Base-by-base conservation (phyloP, 1,140 invertebrate genomes). In the Olivierus martensii region DNA sequence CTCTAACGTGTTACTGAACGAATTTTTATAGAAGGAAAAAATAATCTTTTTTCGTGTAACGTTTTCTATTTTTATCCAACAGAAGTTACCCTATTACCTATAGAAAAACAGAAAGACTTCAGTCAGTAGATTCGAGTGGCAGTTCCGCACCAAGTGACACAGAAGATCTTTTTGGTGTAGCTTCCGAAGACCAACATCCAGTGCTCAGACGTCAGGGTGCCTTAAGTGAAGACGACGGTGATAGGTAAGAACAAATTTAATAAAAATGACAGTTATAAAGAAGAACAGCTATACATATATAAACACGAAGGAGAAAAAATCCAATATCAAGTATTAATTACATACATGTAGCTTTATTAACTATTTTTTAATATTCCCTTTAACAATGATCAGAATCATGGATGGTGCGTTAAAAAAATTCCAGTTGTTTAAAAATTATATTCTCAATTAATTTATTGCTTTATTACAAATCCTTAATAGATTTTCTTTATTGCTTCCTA, bases 161-260 rank as follows among this genome's bases (percentile, higher is more conserved):
- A 19, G 44, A 45, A 14, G 44, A 45, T 22, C 17, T 41, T 15
- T 15, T 41, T 15, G 17, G 39, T 15, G 14, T 41, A 41, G 14
- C 39, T 41, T 37, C 34, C 3, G 54, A 56, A 22, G 45, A 47
- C 17, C 39, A 41, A 4, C 55, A 56, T 28, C 55, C 55, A 19
- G 46, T 21, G n/a, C 34, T 56, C 6, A 28, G 51, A 18, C 46
- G 55, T 9, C 55, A 56, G 45, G 55, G 52, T 41, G 55, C 55
- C 6, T 17, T 56, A 18, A 36, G 39, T 6, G 55, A 56, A 15
- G 55, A 56, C 34, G 55, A 56, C 17, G 49, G 38, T n/a, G 52
- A 51, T 50, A 52, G 49, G n/a, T 11, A 38, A 45, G 17, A 18
- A 15, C 17, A 15, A 15, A 7, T 41, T 41, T 41, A n/a, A 41